Evolutionary conservation across 1,140 invertebrate genomes (phyloP), one percentile per base, ranked within the genome.

Genomic region (Neodiprion lecontei): DNA sequence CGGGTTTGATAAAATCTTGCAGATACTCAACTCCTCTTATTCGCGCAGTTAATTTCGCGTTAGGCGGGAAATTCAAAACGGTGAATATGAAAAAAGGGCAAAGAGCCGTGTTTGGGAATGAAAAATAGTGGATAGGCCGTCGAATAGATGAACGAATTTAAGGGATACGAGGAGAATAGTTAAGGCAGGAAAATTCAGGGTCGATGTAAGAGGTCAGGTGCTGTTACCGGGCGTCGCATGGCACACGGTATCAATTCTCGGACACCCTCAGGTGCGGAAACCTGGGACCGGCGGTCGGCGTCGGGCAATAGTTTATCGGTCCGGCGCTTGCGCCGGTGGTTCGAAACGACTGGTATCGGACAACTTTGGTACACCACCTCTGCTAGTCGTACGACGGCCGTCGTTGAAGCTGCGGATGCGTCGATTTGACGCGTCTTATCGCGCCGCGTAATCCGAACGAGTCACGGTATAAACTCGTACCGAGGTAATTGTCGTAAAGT

Each of bases 261-360:
- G n/a, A 61, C 53, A 61, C 53, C 53, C 53, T 61, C 53, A 61
- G 53, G 53, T 61, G 53, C 53, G 53, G 53, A 61, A 61, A 61
- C 53, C 53, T 61, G 53, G 53, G 53, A 17, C 53, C 53, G n/a
- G 53, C 53, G 53, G 11, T 61, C 53, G 53, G 53, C 53, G 53
- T 61, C 5, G 9, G n/a, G 11, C 53, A 61, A 61, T 14, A 61
- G 53, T 61, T 61, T 61, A 5, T 61, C 53, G 28, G 28, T 17
- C 4, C 8, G 53, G 53, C 53, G 53, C 53, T 61, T 61, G 53
- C 53, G 53, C 53, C 53, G n/a, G 53, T 5, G 9, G n/a, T 3
- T 17, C 11, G 11, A 12, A 8, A 17, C 53, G 28, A 40, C 53
- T 61, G 11, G 53, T 61, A 12, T 12, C 11, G 11, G 53, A 61